Conservation (phyloP, 1,140 invertebrate species). For the Helicoverpa armigera region DNA sequence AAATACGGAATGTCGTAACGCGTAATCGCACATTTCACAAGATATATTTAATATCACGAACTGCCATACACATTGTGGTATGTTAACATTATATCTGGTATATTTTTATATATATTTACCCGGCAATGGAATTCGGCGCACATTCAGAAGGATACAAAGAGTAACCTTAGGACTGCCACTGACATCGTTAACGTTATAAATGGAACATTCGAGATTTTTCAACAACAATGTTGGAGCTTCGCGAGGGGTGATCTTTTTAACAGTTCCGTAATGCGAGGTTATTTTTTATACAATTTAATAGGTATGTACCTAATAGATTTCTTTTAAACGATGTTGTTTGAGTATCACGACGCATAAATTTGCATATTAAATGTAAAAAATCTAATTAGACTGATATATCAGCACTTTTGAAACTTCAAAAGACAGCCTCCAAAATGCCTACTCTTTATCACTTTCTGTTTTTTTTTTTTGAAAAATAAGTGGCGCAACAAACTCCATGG, state of each 20-base stretch:
- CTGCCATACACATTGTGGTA: not conserved
- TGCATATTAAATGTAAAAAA: too few relatives aligned
- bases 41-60: not conserved
- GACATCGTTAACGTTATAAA: conserved; percentile 8
- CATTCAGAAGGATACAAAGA: not conserved
- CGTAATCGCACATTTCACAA: not conserved
- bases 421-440: too few relatives aligned
- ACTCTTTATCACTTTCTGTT: too few relatives aligned
- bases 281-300: not conserved
- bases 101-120: not conserved
- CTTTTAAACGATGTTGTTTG: too few relatives aligned
- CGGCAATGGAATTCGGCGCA: not conserved
- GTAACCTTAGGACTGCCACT: conserved; percentile 2
- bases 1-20: not conserved
- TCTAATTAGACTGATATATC: too few relatives aligned
- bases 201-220: conserved; percentile 9
- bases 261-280: not conserved
- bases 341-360: too few relatives aligned
- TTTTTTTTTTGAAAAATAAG: too few relatives aligned
- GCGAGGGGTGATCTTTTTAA: not conserved
- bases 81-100: not conserved
- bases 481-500: too few relatives aligned
- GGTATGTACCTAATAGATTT: not conserved
- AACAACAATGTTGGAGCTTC: not conserved
- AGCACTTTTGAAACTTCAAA: too few relatives aligned